Evolutionary conservation across 2,888 invertebrate genomes (phyloP).

Genomic region (Biston stratarius): DNA sequence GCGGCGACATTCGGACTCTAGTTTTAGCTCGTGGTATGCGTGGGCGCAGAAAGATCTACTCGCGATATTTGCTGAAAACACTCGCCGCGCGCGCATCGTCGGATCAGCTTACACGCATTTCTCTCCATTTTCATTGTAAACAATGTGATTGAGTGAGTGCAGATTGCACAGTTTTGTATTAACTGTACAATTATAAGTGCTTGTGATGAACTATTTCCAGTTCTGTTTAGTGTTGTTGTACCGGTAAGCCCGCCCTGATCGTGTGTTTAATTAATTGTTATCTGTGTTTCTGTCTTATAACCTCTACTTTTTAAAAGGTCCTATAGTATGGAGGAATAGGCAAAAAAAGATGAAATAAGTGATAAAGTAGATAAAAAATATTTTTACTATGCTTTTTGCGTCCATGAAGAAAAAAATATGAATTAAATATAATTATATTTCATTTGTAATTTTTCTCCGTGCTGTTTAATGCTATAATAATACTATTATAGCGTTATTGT

Average conservation of each 20-base stretch:
- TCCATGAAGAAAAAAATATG: too few relatives aligned
- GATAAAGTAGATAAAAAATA: too few relatives aligned
- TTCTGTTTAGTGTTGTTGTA: conserved; percentile 73
- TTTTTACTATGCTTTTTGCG: too few relatives aligned
- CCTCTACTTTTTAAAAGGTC: too few relatives aligned
- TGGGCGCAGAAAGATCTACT: conserved; percentile 68
- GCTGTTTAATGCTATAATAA: too few relatives aligned
- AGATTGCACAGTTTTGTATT: conserved; percentile 7
- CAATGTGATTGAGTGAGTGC: conserved; percentile 43
- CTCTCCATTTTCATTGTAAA: conserved; percentile 47
- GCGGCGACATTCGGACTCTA: conserved; percentile 76
- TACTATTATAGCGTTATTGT: too few relatives aligned
- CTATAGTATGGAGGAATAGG: too few relatives aligned
- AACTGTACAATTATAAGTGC: conserved; percentile 38
- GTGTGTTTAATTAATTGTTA: background rate
- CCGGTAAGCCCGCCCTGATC: conserved; percentile 61
- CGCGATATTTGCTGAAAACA: conserved; percentile 76
- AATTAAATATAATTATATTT: too few relatives aligned
- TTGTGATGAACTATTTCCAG: conserved; percentile 75
- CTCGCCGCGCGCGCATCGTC: conserved; percentile 64
- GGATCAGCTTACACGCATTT: conserved; percentile 74
- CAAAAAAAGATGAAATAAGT: too few relatives aligned
- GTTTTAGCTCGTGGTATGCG: conserved; percentile 75
- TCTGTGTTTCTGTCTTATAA: background rate
- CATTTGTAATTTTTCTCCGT: too few relatives aligned